Evolutionary conservation across 2,888 invertebrate species (phyloP).

Genomic region (Cephus nigrinus): DNA sequence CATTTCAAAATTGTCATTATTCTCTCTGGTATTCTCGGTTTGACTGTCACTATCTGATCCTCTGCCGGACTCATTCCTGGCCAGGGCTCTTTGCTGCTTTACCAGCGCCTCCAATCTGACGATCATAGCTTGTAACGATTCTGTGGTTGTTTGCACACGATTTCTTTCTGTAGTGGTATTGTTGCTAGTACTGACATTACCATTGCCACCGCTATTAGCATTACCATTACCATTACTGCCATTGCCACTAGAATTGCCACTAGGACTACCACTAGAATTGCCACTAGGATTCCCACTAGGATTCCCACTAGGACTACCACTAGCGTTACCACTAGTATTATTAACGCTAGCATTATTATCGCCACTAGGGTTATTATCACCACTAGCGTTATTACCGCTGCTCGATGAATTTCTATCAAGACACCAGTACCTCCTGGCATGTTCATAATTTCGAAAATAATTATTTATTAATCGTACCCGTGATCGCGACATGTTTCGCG

Average conservation of each 20-base stretch:
- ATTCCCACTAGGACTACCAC: slow-evolving; percentile 62
- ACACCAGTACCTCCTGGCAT: slow-evolving; percentile 7
- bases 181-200: slow-evolving; percentile 54
- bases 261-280: slow-evolving; percentile 38
- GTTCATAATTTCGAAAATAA: slow-evolving; percentile 30
- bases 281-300: slow-evolving; percentile 51
- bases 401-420: not conserved
- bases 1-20: slow-evolving; percentile 37
- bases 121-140: slow-evolving; percentile 49
- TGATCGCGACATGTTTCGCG: slow-evolving; percentile 27
- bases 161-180: slow-evolving; percentile 26
- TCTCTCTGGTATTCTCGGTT: slow-evolving; percentile 28
- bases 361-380: not conserved
- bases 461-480: slow-evolving; percentile 28
- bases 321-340: not conserved
- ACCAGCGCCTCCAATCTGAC: slow-evolving; percentile 44
- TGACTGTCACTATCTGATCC: slow-evolving; percentile 29
- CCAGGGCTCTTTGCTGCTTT: slow-evolving; percentile 41
- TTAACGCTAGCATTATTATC: not conserved
- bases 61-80: slow-evolving; percentile 24
- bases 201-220: slow-evolving; percentile 63
- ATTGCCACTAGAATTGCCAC: slow-evolving; percentile 62
- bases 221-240: slow-evolving; percentile 28
- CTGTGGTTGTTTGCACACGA: slow-evolving; percentile 27
- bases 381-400: not conserved